phyloP scores from a whole-genome alignment of 2,888 invertebrate genomes.

The Nomada ferruginata region DNA sequence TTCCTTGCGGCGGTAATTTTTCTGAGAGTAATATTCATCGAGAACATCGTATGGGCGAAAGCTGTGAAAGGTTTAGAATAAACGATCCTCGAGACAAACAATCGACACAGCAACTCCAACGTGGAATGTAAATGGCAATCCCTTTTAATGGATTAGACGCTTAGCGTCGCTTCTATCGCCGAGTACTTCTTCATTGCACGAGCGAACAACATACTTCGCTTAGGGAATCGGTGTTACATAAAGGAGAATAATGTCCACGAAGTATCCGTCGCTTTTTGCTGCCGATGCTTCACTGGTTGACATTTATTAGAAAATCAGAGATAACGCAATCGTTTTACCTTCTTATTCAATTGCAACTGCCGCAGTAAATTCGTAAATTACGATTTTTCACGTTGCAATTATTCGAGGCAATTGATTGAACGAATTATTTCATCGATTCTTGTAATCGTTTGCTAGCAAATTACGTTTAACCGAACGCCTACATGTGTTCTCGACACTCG shows the following conservation, averaged over 20 bases:
- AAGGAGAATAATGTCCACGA: neutral
- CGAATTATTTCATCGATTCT: neutral
- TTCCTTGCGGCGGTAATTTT: too few relatives aligned
- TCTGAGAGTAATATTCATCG: neutral
- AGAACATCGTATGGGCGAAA: neutral
- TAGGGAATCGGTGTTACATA: slow-evolving; percentile 16
- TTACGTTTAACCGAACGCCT: neutral
- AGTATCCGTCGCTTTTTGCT: neutral
- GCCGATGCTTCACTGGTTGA: neutral
- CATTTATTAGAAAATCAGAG: neutral
- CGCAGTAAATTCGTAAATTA: too few relatives aligned
- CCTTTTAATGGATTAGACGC: slow-evolving; percentile 41
- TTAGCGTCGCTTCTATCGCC: slow-evolving; percentile 19
- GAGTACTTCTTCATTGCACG: slow-evolving; percentile 4
- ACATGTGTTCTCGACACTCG: neutral
- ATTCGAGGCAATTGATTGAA: too few relatives aligned
- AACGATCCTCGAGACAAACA: slow-evolving; percentile 14
- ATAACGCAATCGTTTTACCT: neutral
- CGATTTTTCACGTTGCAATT: too few relatives aligned
- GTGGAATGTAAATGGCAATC: slow-evolving; percentile 40
- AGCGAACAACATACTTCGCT: slow-evolving; percentile 12
- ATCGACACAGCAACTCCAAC: slow-evolving; percentile 34
- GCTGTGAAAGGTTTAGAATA: slow-evolving; percentile 2
- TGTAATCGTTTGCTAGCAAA: too few relatives aligned
- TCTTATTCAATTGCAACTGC: too few relatives aligned